Evolutionary conservation across 2,888 invertebrate genomes (phyloP).

Genomic region (Polydesmus complanatus): DNA sequence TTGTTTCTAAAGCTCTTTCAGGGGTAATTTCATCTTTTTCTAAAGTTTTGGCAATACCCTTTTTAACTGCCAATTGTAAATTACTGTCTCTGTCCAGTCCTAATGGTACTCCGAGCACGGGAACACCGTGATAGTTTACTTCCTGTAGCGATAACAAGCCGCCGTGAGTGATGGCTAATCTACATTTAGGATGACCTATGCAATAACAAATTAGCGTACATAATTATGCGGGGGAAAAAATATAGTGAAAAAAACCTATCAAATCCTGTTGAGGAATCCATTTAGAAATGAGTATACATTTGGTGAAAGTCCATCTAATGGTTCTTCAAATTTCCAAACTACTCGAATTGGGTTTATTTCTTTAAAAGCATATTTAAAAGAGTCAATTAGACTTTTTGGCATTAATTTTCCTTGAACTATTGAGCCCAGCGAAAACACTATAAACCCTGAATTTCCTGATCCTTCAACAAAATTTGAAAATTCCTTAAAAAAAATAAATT

Average conservation of each 20-base stretch:
- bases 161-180: conserved; percentile 9
- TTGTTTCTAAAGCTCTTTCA: not conserved
- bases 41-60: conserved; percentile 2
- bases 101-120: conserved; percentile 2
- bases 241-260: not conserved
- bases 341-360: not conserved
- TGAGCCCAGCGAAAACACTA: conserved; percentile 11
- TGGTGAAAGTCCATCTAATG: not conserved
- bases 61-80: not conserved
- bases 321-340: conserved; percentile 8
- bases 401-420: not conserved
- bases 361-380: conserved; percentile 1
- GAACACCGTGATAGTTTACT: conserved; percentile 4
- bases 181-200: conserved; percentile 8
- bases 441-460: conserved; percentile 1
- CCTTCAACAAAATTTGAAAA: not conserved
- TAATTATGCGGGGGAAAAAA: not conserved
- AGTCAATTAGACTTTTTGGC: not conserved
- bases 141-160: conserved; percentile 1
- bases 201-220: not conserved
- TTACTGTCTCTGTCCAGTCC: conserved; percentile 4
- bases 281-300: conserved; percentile 2
- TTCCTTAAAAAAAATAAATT: not conserved
- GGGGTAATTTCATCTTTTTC: not conserved
- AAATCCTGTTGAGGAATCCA: conserved; percentile 13